These are phyloP conservation scores for Gymnoscelis rufifasciata DNA, from an alignment of 2,888 invertebrate genomes.

Conservation along the genomic window DNA sequence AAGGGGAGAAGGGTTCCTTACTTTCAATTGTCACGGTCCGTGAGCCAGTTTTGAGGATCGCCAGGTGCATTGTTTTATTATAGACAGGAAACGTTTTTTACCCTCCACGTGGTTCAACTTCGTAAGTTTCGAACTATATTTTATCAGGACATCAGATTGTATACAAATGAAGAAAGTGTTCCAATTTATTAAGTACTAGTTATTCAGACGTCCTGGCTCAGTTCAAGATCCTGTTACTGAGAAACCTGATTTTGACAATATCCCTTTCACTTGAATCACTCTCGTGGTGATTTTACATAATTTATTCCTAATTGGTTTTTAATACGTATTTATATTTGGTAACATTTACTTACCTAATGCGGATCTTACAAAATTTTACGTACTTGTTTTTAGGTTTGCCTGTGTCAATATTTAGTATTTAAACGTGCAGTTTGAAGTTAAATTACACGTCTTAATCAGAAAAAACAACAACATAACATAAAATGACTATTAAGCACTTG, in stretches of 20 bases:
- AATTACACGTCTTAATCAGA: too few species aligned
- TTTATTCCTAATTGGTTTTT: conserved; percentile 7
- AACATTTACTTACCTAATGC: neutral
- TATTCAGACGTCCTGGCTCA: conserved; percentile 8
- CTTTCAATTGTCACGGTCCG: conserved; percentile 56
- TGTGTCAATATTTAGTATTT: neutral
- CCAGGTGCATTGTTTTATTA: conserved; percentile 37
- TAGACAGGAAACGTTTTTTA: conserved; percentile 26
- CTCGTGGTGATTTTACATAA: conserved; percentile 22
- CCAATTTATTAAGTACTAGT: neutral
- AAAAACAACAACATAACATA: too few species aligned
- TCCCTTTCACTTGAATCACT: conserved; percentile 30
- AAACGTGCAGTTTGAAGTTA: too few species aligned
- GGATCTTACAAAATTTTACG: neutral
- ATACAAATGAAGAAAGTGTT: neutral
- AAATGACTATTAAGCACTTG: too few species aligned
- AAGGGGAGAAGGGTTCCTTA: conserved; percentile 44
- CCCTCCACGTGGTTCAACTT: conserved; percentile 6
- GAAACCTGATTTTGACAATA: conserved; percentile 25
- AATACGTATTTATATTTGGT: conserved; percentile 2
- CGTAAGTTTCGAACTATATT: conserved; percentile 5
- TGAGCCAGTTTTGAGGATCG: conserved; percentile 36
- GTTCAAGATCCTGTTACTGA: conserved; percentile 13
- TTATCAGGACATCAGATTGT: neutral
- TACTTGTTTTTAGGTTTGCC: neutral